phyloP scores from a whole-genome alignment of 2,797 vertebrate genomes.

The Perodicticus potto region DNA sequence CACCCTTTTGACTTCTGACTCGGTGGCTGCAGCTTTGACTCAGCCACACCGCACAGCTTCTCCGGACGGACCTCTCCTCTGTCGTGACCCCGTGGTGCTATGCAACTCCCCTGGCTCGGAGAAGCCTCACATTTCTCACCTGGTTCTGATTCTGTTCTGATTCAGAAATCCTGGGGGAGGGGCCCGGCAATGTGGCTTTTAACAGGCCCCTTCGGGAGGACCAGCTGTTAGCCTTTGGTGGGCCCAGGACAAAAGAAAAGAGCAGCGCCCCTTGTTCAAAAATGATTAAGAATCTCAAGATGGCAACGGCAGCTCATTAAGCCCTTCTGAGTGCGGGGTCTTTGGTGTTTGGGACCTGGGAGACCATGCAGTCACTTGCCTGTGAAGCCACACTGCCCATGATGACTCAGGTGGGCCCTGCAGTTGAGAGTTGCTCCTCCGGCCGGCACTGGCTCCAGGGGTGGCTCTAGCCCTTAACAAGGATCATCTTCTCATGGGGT shows the following conservation, averaged over 20 bases:
- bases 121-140: not conserved
- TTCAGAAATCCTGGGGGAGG: not conserved
- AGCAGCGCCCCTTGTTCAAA: not conserved
- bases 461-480: accelerated
- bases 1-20: not conserved
- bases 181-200: too few species aligned
- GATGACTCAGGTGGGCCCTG: accelerated
- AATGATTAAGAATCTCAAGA: not conserved
- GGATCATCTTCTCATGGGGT: not conserved
- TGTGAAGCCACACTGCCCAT: not conserved
- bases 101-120: too few species aligned
- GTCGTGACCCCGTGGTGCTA: accelerated
- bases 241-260: accelerated
- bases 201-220: not conserved
- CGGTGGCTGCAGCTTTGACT: accelerated
- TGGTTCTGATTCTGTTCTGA: not conserved
- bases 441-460: not conserved
- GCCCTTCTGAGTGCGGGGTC: not conserved
- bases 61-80: not conserved
- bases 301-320: accelerated
- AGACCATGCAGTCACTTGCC: accelerated
- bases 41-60: not conserved
- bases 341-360: not conserved
- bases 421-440: accelerated
- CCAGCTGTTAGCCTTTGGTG: not conserved